phyloP scores from a whole-genome alignment of 2,888 invertebrate species.

The Diarsia dahlii region DNA sequence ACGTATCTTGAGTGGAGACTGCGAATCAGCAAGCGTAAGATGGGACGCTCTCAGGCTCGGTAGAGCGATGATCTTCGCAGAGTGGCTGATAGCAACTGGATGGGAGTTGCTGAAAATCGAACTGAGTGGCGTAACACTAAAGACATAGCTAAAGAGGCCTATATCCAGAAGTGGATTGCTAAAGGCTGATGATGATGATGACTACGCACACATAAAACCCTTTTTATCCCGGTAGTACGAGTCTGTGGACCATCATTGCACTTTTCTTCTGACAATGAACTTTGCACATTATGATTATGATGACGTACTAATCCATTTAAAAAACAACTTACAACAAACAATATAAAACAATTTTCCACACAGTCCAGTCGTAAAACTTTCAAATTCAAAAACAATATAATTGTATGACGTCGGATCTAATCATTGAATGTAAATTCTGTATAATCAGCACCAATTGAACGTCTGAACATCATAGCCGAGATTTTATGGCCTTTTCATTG shows the following conservation, averaged over 20 bases:
- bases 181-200: not conserved
- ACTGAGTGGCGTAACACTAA: not conserved
- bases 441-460: conserved; percentile 67
- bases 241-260: too few species aligned
- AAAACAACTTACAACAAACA: conserved; percentile 3
- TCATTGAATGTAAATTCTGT: conserved; percentile 53
- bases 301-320: not conserved
- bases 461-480: conserved; percentile 61
- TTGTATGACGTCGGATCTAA: conserved; percentile 59
- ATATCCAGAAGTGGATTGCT: not conserved
- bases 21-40: not conserved
- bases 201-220: too few species aligned
- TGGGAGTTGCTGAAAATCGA: not conserved
- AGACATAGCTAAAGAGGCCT: not conserved
- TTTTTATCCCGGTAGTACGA: too few species aligned
- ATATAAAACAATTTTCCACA: conserved; percentile 33
- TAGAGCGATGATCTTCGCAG: not conserved
- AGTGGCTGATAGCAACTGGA: not conserved
- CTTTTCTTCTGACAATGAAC: not conserved
- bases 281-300: not conserved
- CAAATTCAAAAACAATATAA: conserved; percentile 55
- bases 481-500: conserved; percentile 70
- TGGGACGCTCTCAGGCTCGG: not conserved
- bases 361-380: conserved; percentile 53
- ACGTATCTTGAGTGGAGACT: too few species aligned